Evolutionary conservation across 2,113 vertebrate species (phyloP).

Genomic region (Megaleporinus macrocephalus): DNA sequence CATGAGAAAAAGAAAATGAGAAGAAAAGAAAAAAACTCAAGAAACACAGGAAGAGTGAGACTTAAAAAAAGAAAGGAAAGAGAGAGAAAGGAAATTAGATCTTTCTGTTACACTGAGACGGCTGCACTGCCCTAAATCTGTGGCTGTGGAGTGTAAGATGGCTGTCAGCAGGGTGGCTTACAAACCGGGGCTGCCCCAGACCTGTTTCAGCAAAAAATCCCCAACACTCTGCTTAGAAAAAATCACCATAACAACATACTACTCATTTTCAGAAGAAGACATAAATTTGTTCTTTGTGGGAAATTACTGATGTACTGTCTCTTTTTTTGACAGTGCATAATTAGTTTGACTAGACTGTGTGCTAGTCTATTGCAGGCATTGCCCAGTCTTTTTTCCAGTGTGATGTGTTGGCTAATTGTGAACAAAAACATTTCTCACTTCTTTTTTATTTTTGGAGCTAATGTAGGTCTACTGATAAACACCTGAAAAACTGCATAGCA

Average conservation of each 20-base stretch:
- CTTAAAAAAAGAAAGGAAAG: too few relatives aligned
- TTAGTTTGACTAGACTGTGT: neutral
- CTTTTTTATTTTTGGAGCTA: too few relatives aligned
- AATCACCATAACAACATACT: slow-evolving; percentile 4
- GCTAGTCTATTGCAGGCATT: too few relatives aligned
- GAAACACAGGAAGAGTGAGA: too few relatives aligned
- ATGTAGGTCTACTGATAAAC: too few relatives aligned
- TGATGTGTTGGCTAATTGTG: too few relatives aligned
- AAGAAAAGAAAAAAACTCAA: too few relatives aligned
- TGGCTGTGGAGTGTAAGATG: slow-evolving; percentile 26
- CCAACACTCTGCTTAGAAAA: neutral
- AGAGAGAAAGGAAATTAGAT: neutral
- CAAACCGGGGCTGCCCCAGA: neutral
- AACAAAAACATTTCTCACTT: too few relatives aligned
- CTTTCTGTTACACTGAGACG: neutral
- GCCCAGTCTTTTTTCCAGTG: too few relatives aligned
- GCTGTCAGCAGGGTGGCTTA: neutral
- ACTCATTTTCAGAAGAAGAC: slow-evolving; percentile 14
- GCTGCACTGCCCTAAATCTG: slow-evolving; percentile 6
- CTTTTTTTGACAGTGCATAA: neutral
- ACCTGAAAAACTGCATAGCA: too few relatives aligned
- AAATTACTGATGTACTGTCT: slow-evolving; percentile 15
- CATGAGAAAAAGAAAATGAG: too few relatives aligned
- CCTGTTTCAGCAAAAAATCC: slow-evolving; percentile 19
- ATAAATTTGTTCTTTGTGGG: slow-evolving; percentile 16